A percentile compares a stretch with the other conserved stretches of the same genome.
Conservation (phyloP, 2,797 vertebrate species). For the Hoplostethus atlanticus region DNA sequence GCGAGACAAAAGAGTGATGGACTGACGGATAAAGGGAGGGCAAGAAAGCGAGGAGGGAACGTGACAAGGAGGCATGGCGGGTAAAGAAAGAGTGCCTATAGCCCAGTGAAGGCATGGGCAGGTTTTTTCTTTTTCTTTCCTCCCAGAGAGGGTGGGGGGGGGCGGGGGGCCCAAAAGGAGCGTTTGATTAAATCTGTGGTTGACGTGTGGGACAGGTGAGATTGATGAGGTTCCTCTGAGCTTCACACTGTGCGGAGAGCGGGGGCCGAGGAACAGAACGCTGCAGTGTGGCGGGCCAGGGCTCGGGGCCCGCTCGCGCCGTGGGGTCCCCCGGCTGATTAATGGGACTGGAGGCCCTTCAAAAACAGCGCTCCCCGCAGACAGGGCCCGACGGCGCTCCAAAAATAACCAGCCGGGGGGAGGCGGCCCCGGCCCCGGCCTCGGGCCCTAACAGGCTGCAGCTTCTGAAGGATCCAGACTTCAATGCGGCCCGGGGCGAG, state of each 20-base stretch:
- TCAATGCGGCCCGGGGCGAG: constrained; percentile 50
- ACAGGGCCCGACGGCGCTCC: constrained; percentile 83
- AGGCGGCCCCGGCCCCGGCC: constrained; percentile 52
- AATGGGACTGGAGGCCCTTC: constrained; percentile 93
- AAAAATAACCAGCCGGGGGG: constrained; percentile 87
- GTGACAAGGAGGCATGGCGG: constrained; percentile 22
- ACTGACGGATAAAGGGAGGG: constrained; percentile 24
- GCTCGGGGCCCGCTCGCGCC: constrained; percentile 85
- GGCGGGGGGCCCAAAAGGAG: constrained; percentile 82
- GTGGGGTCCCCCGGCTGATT: constrained; percentile 91
- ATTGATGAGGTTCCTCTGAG: constrained; percentile 98
- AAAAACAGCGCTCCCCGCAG: constrained; percentile 88
- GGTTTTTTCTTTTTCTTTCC: constrained; percentile 37
- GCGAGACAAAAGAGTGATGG: constrained; percentile 23
- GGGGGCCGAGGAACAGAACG: constrained; percentile 88
- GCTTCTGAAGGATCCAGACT: constrained; percentile 73
- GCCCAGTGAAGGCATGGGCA: constrained; percentile 26
- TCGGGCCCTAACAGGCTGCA: constrained; percentile 72
- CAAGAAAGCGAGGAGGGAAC: constrained; percentile 52
- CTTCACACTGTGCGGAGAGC: constrained; percentile 91
- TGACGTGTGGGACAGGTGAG: constrained; percentile 93
- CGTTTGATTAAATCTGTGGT: constrained; percentile 91
- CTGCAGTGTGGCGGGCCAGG: constrained; percentile 89
- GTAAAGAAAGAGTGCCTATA: constrained; percentile 55
- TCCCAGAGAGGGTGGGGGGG: constrained; percentile 38